phyloP scores from a whole-genome alignment of 2,888 invertebrate species.

The Amiota minor region DNA sequence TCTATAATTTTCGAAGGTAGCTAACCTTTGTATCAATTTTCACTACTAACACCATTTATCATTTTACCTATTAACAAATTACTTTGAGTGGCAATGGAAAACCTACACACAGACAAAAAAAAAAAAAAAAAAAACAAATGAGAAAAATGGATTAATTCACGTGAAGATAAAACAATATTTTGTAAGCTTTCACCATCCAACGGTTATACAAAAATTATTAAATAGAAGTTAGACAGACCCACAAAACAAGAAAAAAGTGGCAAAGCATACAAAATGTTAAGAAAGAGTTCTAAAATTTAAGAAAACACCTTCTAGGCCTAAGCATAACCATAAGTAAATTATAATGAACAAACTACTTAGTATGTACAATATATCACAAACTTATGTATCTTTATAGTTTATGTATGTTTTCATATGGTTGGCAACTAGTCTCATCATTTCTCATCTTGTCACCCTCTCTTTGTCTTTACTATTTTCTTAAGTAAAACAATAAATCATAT shows the following conservation, averaged over 20 bases:
- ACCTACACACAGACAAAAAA: too few species aligned
- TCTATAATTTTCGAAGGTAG: too few species aligned
- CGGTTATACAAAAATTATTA: background rate
- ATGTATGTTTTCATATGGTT: background rate
- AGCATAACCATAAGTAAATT: too few species aligned
- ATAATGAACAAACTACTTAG: too few species aligned
- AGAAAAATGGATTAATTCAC: slow-evolving; percentile 15
- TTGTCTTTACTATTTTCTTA: background rate
- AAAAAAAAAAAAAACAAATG: background rate
- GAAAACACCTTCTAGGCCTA: too few species aligned
- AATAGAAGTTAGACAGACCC: background rate
- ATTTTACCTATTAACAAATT: background rate
- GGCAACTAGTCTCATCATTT: background rate
- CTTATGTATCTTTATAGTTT: too few species aligned
- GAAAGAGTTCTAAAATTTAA: too few species aligned
- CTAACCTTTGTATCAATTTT: too few species aligned
- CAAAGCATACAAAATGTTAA: background rate
- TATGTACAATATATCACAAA: too few species aligned
- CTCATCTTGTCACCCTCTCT: background rate
- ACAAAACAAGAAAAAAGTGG: background rate
- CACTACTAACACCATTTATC: too few species aligned
- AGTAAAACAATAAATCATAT: slow-evolving; percentile 62
- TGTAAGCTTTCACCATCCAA: background rate
- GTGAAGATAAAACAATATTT: slow-evolving; percentile 5
- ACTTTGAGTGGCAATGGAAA: background rate